These are phyloP conservation scores for Melanchra persicariae DNA, from an alignment of 2,888 invertebrate genomes.

Conservation along the genomic window DNA sequence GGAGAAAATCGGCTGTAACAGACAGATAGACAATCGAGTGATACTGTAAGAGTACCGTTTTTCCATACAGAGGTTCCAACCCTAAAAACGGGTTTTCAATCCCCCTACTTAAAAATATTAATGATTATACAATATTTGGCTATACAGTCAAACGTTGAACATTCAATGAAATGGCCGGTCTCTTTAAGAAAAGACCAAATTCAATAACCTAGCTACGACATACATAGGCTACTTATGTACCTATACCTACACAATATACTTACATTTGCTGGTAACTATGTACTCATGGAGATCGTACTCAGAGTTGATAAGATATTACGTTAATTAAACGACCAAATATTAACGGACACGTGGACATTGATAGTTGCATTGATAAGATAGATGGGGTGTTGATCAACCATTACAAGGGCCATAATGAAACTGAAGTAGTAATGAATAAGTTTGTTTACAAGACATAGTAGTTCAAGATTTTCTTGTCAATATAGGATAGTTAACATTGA, in stretches of 20 bases:
- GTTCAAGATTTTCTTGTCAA: no score
- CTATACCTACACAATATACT: neutral
- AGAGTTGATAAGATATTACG: slow-evolving; percentile 47
- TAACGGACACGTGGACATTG: slow-evolving; percentile 14
- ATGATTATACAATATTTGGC: no score
- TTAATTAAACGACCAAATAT: slow-evolving; percentile 51
- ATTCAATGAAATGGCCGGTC: neutral
- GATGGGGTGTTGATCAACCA: neutral
- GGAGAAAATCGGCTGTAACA: no score
- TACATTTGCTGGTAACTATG: slow-evolving; percentile 35
- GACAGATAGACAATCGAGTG: no score
- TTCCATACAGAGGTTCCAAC: no score
- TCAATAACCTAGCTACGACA: no score
- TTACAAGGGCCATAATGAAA: neutral
- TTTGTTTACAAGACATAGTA: neutral
- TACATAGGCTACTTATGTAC: neutral
- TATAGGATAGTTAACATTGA: no score
- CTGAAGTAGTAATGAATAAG: neutral
- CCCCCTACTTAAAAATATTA: no score
- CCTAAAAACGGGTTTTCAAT: no score
- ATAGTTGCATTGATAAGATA: neutral
- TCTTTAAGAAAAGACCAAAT: neutral
- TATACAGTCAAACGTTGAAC: no score
- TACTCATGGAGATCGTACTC: slow-evolving; percentile 45
- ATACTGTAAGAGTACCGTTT: no score